Base-by-base conservation (phyloP, 1,140 invertebrate species). In the Drosophila fuyamai region DNA sequence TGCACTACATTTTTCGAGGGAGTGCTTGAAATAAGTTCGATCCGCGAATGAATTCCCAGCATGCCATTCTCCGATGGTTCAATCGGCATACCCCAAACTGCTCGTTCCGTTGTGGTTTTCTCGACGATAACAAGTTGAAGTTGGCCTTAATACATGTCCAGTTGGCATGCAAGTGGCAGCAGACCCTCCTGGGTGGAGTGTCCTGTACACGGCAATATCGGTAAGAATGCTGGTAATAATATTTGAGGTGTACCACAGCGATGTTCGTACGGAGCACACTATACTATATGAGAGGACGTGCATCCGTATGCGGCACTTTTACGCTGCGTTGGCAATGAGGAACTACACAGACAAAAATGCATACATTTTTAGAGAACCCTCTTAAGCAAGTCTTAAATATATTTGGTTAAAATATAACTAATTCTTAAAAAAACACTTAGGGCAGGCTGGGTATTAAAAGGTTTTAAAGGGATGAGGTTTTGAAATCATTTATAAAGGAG, bases 201-300 rank as follows among this genome's bases (percentile, higher is more conserved):
- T 75, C 56, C 67, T 67, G 63, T 81, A 68, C 60, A 85, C 75
- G 70, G 68, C 82, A 85, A 85, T 88, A 86, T 82, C 82, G 66
- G 75, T 79, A 76, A 88, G 81, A 86, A 86, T 86, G 76, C 79
- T 66, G 67, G 83, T 88, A 86, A 86, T 86, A 86, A 86, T 86
- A 86, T 86, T 86, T 86, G 82, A 86, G 83, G 82, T 82, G 75
- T 62, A 61, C 75, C 79, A 65, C 79, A 82, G 73, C 68, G 75
- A 67, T 63, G 67, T 63, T 76, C 72, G 41, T 51, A 14, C 32
- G 16, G 18, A 46, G 13, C 50, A 36, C 50, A 32, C 32, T 36
- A 16, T 65, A 35, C 44, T 55, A 81, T 72, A 81, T 59, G 73
- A n/a, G n/a, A 54, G 29, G 46, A 48, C 23, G 48, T 46, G 55